These are phyloP conservation scores for Metopolophium dirhodum DNA, from an alignment of 1,140 invertebrate species.

Conservation along the genomic window DNA sequence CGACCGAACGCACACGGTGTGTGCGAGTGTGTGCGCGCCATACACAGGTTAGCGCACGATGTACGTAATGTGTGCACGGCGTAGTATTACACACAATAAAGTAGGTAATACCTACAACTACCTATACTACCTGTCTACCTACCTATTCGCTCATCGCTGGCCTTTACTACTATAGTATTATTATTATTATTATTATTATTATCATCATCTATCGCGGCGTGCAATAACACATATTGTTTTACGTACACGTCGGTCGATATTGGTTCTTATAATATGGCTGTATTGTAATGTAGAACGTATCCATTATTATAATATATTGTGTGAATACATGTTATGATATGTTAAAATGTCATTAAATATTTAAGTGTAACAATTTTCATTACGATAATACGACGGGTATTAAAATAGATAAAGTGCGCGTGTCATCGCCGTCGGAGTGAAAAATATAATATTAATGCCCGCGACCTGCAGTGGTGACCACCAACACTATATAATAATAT, in stretches of 20 bases:
- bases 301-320: neutral
- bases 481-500: too few species aligned
- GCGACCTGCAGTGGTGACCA: neutral
- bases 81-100: neutral
- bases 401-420: too few species aligned
- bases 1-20: neutral
- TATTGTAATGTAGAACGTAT: too few species aligned
- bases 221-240: neutral
- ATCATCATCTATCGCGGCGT: neutral
- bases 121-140: neutral
- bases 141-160: neutral
- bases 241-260: neutral
- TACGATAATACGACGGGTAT: too few species aligned
- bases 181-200: neutral
- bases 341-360: too few species aligned
- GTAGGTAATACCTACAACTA: neutral
- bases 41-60: neutral
- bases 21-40: neutral
- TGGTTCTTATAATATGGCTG: neutral
- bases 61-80: neutral
- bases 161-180: neutral
- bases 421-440: neutral
- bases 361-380: too few species aligned
- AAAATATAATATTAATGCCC: neutral
- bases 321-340: too few species aligned